Evolutionary conservation across 2,797 vertebrate genomes (phyloP).

Genomic region (Mycteria americana): DNA sequence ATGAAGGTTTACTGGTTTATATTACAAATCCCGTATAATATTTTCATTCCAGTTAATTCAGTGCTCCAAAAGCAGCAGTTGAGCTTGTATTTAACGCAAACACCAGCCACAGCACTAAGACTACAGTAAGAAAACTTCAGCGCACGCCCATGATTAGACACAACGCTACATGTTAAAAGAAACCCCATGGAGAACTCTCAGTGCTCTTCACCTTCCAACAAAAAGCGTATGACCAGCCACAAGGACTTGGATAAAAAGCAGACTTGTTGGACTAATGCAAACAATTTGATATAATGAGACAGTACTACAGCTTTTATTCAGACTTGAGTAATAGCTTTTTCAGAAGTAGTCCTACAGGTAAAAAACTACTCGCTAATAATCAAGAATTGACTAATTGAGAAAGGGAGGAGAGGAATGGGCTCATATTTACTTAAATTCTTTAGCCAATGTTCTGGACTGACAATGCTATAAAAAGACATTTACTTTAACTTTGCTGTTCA

Average conservation of each 20-base stretch:
- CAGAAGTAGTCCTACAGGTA: not conserved
- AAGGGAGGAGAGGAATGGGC: not conserved
- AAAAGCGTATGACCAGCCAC: not conserved
- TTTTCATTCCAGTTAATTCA: slow-evolving; percentile 37
- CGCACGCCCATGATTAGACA: not conserved
- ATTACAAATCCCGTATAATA: not conserved
- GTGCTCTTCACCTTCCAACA: not conserved
- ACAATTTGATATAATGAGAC: not conserved
- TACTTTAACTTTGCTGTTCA: not conserved
- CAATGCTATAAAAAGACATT: not conserved
- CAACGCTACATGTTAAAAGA: not conserved
- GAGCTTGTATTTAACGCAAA: not conserved
- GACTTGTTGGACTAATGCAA: not conserved
- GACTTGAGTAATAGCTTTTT: not conserved
- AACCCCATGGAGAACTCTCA: not conserved
- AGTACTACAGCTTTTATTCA: not conserved
- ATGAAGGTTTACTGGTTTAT: not conserved
- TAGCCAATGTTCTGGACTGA: not conserved
- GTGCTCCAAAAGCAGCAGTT: not conserved
- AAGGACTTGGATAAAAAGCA: not conserved
- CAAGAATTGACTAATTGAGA: not conserved
- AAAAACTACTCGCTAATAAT: not conserved
- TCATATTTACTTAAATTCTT: not conserved
- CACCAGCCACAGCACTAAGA: not conserved
- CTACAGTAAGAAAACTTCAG: not conserved